phyloP scores from a whole-genome alignment of 2,888 invertebrate species.

The Exephanes ischioxanthus region DNA sequence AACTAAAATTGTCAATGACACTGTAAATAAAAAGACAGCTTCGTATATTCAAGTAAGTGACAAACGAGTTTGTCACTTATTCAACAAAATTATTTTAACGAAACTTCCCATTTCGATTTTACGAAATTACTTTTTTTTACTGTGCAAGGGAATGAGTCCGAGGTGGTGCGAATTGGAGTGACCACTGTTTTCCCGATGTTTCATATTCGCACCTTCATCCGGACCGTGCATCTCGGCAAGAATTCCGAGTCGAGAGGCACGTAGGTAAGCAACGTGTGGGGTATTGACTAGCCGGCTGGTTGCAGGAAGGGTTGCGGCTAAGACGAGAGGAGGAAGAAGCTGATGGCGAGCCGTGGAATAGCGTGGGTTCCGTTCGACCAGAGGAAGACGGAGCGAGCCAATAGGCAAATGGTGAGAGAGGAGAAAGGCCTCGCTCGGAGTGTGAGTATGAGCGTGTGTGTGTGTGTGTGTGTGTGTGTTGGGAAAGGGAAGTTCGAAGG shows the following conservation, averaged over 20 bases:
- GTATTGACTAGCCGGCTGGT: constrained; percentile 83
- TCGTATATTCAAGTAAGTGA: no score
- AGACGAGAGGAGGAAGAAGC: constrained; percentile 75
- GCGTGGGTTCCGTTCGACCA: constrained; percentile 63
- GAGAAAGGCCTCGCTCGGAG: constrained; percentile 70
- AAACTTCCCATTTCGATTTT: no score
- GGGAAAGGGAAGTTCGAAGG: constrained; percentile 67
- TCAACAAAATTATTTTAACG: no score
- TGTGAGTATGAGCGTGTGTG: neutral
- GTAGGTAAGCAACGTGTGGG: constrained; percentile 77
- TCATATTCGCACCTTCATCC: constrained; percentile 36
- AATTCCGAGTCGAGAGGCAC: constrained; percentile 45
- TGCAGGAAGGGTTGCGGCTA: constrained; percentile 84
- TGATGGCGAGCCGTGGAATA: constrained; percentile 37
- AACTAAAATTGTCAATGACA: no score
- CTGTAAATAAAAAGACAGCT: no score
- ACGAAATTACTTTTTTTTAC: no score
- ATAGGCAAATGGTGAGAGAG: constrained; percentile 71
- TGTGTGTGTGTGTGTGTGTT: constrained; percentile 22
- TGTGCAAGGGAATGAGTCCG: neutral
- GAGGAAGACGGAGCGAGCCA: constrained; percentile 57
- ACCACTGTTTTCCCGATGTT: neutral
- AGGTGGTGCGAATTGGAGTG: neutral
- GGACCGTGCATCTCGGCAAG: constrained; percentile 41
- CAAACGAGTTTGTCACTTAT: no score